These are phyloP conservation scores for Macrosoma leucophasiata DNA, from an alignment of 2,888 invertebrate species.

Conservation along the genomic window DNA sequence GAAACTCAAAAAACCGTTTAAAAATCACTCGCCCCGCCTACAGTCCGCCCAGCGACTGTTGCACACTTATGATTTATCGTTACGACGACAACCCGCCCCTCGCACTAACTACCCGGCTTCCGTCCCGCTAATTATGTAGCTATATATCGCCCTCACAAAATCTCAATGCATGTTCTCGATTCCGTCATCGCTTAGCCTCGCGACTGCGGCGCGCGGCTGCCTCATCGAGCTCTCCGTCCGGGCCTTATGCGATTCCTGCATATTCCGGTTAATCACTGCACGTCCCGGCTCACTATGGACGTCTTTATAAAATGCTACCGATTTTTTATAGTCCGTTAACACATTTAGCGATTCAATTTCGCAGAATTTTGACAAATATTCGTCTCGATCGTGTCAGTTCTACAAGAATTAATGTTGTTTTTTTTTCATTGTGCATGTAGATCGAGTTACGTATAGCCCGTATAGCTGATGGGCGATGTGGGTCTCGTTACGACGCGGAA, in stretches of 20 bases:
- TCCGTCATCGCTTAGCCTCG: slow-evolving; percentile 39
- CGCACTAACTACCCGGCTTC: slow-evolving; percentile 65
- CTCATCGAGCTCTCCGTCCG: slow-evolving; percentile 7
- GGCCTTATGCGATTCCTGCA: not conserved
- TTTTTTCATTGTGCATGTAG: not conserved
- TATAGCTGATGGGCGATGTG: slow-evolving; percentile 4
- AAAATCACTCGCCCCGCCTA: slow-evolving; percentile 72
- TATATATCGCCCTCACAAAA: slow-evolving; percentile 50
- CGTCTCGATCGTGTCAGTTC: too few relatives aligned
- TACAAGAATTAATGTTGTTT: too few relatives aligned
- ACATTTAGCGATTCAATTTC: too few relatives aligned
- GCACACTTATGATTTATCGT: slow-evolving; percentile 74
- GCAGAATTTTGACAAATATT: too few relatives aligned
- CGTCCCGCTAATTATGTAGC: slow-evolving; percentile 65
- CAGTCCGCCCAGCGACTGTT: slow-evolving; percentile 62
- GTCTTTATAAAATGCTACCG: too few relatives aligned
- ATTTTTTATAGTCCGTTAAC: too few relatives aligned
- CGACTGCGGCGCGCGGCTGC: slow-evolving; percentile 19
- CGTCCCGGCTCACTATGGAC: too few relatives aligned
- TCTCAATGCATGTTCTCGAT: slow-evolving; percentile 53
- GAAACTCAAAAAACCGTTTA: slow-evolving; percentile 73
- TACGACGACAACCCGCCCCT: slow-evolving; percentile 68
- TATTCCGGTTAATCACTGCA: not conserved
- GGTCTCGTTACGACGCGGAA: slow-evolving; percentile 11
- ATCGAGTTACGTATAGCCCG: not conserved